Evolutionary conservation across 2,797 vertebrate species (phyloP).

Genomic region (Ceryle rudis): DNA sequence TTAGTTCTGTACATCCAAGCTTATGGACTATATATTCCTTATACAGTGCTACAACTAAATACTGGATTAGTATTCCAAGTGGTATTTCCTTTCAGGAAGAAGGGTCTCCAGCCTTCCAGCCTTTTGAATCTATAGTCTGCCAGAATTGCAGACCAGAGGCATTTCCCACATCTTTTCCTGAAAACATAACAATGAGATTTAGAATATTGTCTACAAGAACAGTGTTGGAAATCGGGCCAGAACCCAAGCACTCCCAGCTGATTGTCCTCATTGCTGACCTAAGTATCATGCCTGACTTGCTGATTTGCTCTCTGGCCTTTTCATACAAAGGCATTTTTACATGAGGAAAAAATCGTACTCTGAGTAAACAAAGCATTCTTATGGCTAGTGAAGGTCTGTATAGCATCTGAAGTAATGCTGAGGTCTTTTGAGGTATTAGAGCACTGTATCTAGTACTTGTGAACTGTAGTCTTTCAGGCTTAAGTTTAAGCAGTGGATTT

Average conservation of each 20-base stretch:
- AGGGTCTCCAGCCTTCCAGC: background rate
- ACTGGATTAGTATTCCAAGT: background rate
- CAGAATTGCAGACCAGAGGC: background rate
- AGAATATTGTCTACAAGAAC: background rate
- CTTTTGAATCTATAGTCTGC: background rate
- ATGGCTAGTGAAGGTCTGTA: background rate
- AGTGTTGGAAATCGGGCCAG: background rate
- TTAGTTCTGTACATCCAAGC: background rate
- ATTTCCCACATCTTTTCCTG: background rate
- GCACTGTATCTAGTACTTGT: background rate
- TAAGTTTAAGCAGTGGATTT: background rate
- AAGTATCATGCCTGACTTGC: background rate
- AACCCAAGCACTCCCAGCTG: background rate
- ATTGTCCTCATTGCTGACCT: background rate
- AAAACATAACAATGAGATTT: background rate
- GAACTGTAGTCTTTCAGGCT: background rate
- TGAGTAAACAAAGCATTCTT: background rate
- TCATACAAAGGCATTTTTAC: background rate
- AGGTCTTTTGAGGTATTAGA: background rate
- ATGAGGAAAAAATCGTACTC: background rate
- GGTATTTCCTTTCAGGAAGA: background rate
- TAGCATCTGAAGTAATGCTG: background rate
- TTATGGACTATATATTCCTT: too few species aligned
- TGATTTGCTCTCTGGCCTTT: background rate
- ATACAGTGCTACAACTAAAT: background rate